Conservation (phyloP, 2,797 vertebrate genomes). For the Knipowitschia caucasica region DNA sequence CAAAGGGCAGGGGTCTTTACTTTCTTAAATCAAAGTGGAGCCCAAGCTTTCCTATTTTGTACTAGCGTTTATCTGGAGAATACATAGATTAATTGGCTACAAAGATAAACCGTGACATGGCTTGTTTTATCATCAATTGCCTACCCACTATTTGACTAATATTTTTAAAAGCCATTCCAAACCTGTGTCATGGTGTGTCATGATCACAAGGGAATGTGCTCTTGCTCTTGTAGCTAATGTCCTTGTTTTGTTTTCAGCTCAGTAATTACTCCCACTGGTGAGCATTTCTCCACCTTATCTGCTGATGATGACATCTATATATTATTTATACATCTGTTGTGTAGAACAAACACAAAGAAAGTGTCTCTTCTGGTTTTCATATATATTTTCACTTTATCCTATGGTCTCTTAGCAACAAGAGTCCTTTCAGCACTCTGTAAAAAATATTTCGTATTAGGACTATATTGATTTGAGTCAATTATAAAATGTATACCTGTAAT, state of each 20-base stretch:
- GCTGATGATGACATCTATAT: constrained; percentile 27
- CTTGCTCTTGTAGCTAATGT: constrained; percentile 52
- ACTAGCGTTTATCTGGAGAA: not conserved
- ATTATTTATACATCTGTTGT: constrained; percentile 41
- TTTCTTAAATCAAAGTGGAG: constrained; percentile 36
- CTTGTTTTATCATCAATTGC: too few species aligned
- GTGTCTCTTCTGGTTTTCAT: constrained; percentile 17
- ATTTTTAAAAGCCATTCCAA: constrained; percentile 3
- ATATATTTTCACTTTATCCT: constrained; percentile 20
- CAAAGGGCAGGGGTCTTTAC: constrained; percentile 27
- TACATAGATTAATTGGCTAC: not conserved
- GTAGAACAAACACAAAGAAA: constrained; percentile 43
- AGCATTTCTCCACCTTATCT: constrained; percentile 52
- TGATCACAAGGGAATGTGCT: constrained; percentile 32
- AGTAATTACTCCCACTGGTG: constrained; percentile 74
- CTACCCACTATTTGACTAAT: too few species aligned
- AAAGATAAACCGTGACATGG: not conserved
- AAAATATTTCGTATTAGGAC: not conserved
- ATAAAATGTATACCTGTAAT: not conserved
- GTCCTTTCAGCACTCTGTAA: constrained; percentile 18
- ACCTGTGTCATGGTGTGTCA: constrained; percentile 11
- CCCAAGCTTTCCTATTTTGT: constrained; percentile 54
- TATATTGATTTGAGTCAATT: not conserved
- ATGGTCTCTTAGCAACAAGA: constrained; percentile 65
- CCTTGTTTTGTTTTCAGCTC: constrained; percentile 68